Conservation (phyloP, 2,888 invertebrate species). For the Cataglyphis rosenhaueri region DNA sequence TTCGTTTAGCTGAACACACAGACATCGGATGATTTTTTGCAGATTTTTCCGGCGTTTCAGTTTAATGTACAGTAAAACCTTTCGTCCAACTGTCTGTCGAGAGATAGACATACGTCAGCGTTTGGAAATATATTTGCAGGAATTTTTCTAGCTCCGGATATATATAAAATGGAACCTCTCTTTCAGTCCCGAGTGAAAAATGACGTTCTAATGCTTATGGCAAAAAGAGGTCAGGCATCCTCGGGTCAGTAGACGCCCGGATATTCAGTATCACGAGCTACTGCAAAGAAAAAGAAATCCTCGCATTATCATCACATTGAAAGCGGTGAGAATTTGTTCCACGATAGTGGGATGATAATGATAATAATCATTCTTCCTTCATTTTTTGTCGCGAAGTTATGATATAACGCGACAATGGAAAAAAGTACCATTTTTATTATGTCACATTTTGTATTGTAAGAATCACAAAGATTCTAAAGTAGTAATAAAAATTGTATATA, state of each 20-base stretch:
- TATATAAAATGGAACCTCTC: background rate
- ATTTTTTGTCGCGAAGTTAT: background rate
- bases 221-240: conserved; percentile 15
- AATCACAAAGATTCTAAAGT: conserved; percentile 6
- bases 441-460: background rate
- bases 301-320: background rate
- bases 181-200: background rate
- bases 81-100: background rate
- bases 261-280: background rate
- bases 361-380: background rate
- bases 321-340: background rate
- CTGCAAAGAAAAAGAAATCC: background rate
- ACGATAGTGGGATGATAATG: background rate
- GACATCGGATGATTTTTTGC: background rate
- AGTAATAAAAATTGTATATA: background rate
- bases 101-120: background rate
- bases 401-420: background rate
- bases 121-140: background rate
- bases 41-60: background rate
- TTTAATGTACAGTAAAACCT: background rate
- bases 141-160: background rate
- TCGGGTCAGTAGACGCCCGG: conserved; percentile 6
- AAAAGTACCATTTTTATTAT: background rate
- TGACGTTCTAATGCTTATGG: conserved; percentile 1
- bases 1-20: background rate